A percentile compares a stretch with the other conserved stretches of the same genome.
phyloP scores from a whole-genome alignment of 2,797 vertebrate species.

The Iguana delicatissima region DNA sequence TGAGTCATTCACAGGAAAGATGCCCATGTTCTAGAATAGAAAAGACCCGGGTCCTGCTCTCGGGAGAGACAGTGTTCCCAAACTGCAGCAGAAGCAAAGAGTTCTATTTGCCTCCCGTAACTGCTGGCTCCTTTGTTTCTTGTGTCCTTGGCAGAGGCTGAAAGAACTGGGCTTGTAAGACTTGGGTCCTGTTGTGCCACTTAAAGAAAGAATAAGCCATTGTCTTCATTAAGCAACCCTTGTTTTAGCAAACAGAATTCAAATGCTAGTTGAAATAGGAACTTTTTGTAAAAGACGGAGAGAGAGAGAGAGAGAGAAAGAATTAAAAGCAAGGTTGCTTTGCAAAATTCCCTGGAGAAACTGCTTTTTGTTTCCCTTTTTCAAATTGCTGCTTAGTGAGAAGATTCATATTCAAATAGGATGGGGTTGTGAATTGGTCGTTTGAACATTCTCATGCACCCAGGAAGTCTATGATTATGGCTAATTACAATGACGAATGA shows the following conservation, averaged over 20 bases:
- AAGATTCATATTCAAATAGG: conserved; percentile 93
- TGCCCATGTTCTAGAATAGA: conserved; percentile 62
- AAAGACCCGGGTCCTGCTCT: conserved; percentile 65
- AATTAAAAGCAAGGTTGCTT: conserved; percentile 71
- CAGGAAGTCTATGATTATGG: conserved; percentile 87
- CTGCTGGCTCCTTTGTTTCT: conserved; percentile 80
- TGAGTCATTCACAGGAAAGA: conserved; percentile 67
- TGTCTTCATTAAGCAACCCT: conserved; percentile 89
- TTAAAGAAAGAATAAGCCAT: conserved; percentile 88
- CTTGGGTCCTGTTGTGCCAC: conserved; percentile 85
- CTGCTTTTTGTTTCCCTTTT: conserved; percentile 84
- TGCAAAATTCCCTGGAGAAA: conserved; percentile 87
- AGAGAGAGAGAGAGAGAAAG: conserved; percentile 51
- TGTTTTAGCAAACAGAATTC: conserved; percentile 87
- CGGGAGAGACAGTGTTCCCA: conserved; percentile 65
- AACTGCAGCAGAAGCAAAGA: conserved; percentile 63
- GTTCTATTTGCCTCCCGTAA: conserved; percentile 68
- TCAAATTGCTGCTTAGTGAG: conserved; percentile 81
- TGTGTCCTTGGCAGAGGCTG: conserved; percentile 87
- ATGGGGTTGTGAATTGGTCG: conserved; percentile 84
- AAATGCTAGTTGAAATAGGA: conserved; percentile 72
- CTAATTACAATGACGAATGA: conserved; percentile 92
- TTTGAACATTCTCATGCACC: conserved; percentile 87
- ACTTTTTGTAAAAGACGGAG: conserved; percentile 56
- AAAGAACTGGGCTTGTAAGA: conserved; percentile 80